Conservation (phyloP, 2,888 invertebrate genomes). For the Augiades crinisus region DNA sequence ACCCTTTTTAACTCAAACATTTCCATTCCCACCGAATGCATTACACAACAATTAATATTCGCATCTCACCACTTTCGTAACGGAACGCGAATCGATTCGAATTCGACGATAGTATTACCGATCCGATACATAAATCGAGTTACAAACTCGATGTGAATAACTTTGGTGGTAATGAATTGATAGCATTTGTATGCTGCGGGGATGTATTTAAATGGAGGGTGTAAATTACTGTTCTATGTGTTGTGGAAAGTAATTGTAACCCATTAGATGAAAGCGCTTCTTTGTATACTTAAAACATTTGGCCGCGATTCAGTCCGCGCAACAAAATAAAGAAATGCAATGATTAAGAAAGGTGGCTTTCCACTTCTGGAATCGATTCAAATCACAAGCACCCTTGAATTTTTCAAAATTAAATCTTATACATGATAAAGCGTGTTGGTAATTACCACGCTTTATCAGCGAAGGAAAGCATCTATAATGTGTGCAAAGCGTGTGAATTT, state of each 20-base stretch:
- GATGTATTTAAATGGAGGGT: constrained; percentile 35
- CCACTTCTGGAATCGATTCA: no score
- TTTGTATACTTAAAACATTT: no score
- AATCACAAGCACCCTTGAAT: no score
- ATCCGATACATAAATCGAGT: constrained; percentile 23
- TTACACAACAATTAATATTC: constrained; percentile 28
- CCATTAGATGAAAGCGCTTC: neutral
- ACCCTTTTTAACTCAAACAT: no score
- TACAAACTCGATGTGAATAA: constrained; percentile 29
- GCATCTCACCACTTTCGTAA: constrained; percentile 20
- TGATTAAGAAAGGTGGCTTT: no score
- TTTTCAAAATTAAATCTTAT: no score
- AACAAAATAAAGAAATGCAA: no score
- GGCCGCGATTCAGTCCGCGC: no score
- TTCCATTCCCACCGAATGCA: neutral
- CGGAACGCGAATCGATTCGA: constrained; percentile 23
- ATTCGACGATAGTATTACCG: constrained; percentile 25
- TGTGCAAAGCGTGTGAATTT: no score
- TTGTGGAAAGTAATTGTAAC: constrained; percentile 11
- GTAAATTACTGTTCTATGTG: constrained; percentile 29
- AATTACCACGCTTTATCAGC: no score
- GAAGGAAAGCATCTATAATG: no score
- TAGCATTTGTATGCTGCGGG: constrained; percentile 30
- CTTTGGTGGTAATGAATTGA: constrained; percentile 32
- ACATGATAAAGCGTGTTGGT: no score